These are phyloP conservation scores for Chascanopsetta lugubris DNA, from an alignment of 2,113 vertebrate species.

Conservation along the genomic window DNA sequence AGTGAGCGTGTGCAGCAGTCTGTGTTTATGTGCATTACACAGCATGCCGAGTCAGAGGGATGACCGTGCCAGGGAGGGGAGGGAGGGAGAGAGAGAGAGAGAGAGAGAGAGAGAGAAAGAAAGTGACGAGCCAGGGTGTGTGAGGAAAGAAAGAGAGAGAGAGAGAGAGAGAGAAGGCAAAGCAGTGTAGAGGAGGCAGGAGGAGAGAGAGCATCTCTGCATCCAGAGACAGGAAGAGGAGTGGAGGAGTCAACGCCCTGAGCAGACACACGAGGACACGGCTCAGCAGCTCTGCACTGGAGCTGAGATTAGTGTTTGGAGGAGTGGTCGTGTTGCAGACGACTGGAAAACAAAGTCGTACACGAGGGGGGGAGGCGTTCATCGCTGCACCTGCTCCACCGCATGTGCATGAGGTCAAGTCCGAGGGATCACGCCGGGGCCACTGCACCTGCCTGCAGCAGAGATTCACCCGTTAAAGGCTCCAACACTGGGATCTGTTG, in stretches of 20 bases:
- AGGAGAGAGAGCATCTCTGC: slow-evolving; percentile 35
- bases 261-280: slow-evolving; percentile 54
- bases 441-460: slow-evolving; percentile 1
- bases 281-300: slow-evolving; percentile 6
- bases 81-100: slow-evolving; percentile 5
- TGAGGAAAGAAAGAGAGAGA: slow-evolving; percentile 29
- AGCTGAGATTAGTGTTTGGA: slow-evolving; percentile 16
- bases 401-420: slow-evolving; percentile 1
- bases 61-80: slow-evolving; percentile 50
- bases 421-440: slow-evolving; percentile 1
- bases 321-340: background rate
- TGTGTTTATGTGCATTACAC: slow-evolving; percentile 44
- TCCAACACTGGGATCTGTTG: too few species aligned
- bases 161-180: slow-evolving; percentile 13
- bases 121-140: slow-evolving; percentile 39
- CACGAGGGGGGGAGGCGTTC: too few species aligned
- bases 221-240: slow-evolving; percentile 51
- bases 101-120: slow-evolving; percentile 9
- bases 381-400: slow-evolving; percentile 4
- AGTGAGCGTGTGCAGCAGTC: slow-evolving; percentile 44
- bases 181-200: background rate
- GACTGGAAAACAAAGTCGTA: too few species aligned
- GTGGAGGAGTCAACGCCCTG: slow-evolving; percentile 69
- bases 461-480: background rate
- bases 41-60: slow-evolving; percentile 63